Conservation (phyloP, 2,888 invertebrate species). For the Drosophila mimetica region DNA sequence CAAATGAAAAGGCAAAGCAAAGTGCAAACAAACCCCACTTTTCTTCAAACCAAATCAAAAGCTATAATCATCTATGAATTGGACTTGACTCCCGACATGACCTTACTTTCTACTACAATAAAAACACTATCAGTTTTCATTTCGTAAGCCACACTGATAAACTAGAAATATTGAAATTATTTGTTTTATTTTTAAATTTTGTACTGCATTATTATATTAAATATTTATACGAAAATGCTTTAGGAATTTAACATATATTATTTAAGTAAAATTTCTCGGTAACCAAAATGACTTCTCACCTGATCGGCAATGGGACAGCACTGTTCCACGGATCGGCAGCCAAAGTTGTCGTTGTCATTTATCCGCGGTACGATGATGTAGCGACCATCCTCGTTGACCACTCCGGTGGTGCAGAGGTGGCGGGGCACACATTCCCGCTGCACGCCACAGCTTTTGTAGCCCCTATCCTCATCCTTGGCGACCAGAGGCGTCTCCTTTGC, state of each 20-base stretch:
- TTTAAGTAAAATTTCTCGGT: no score
- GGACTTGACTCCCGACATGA: neutral
- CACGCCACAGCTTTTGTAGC: constrained; percentile 46
- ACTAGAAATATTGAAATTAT: neutral
- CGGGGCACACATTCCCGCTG: constrained; percentile 56
- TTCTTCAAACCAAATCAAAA: neutral
- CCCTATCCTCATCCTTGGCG: neutral
- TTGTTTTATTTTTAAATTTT: neutral
- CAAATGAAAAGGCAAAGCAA: neutral
- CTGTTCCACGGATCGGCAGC: constrained; percentile 48
- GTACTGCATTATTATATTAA: no score
- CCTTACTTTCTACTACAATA: constrained; percentile 3
- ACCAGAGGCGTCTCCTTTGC: neutral
- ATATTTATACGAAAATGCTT: no score
- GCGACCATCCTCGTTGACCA: constrained; percentile 56
- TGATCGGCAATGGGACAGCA: constrained; percentile 50
- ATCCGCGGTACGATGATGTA: constrained; percentile 53
- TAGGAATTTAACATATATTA: no score
- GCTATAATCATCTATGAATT: neutral
- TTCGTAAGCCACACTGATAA: neutral
- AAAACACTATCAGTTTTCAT: neutral
- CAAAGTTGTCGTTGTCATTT: constrained; percentile 46
- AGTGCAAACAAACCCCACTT: neutral
- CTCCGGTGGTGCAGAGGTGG: constrained; percentile 54
- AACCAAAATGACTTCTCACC: constrained; percentile 38